Evolutionary conservation across 2,888 invertebrate genomes (phyloP), one percentile per base, ranked within the genome.

Genomic region (Spodoptera exigua): DNA sequence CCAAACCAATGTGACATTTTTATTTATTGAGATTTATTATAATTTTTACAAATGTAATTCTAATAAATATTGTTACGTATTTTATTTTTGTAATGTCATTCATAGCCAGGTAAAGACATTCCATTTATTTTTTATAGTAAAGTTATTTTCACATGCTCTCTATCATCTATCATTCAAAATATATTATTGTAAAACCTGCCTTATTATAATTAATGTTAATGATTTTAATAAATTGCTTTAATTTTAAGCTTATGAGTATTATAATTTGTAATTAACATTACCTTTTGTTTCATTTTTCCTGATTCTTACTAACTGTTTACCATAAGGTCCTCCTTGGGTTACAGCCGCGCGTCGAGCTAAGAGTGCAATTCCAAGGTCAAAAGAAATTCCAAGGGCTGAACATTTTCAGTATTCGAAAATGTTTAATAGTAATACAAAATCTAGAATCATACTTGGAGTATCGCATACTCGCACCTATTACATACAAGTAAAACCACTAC

Each of bases 211-310:
- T 27, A 27, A 27, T 27, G 27, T 9, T 27, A 27, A 27, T 27
- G 7, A 54, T 49, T 52, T 36, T 17, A 36, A 21, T 47, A 1
- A 40, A 55, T 37, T 61, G 21, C 62, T 68, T 61, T 68, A 52
- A 70, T 61, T 62, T 65, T 78, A 74, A 72, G 80, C 70, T 70
- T 68, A 67, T 62, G 49, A 67, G 45, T 73, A 74, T 62, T 74
- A 74, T 61, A 76, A 52, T 59, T 73, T 65, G 1, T 52, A 49
- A 55, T 49, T 43, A 52, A 51, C 1, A 21, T 32, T 41, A 21
- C 2, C 4, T 43, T 40, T 49, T 39, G 14, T 39, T 57, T 43
- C 36, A 7, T 53, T 37, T 13, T n/a, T 44, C 14, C 2, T 1
- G 0, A 39, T 2, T 3, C 3, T 27, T 0, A 27, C 27, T 27